Evolutionary conservation across 2,797 vertebrate species (phyloP), one percentile per base, ranked within the genome.

Genomic region (Dicrostonyx torquatus): DNA sequence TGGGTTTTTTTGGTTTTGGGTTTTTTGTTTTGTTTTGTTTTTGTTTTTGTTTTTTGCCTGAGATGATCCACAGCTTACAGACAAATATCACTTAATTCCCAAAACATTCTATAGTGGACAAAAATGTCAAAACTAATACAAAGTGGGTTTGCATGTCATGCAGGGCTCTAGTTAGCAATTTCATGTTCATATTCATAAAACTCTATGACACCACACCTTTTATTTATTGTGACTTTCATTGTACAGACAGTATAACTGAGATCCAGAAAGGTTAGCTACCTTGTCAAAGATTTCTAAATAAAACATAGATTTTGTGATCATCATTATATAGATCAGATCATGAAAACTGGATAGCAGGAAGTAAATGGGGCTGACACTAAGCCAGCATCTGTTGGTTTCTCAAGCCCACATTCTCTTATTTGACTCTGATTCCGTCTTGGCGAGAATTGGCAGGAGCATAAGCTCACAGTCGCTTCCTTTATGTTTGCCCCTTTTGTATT

Each of bases 131-230:
- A 70, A 55, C 24, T 75, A 79, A 73, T 58, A 40, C 26, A 79
- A 78, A 91, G 26, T 76, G 3, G 18, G 31, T 37, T 5, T 90
- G 70, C 45, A 12, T 87, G 64, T 78, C 43, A 86, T 76, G 20
- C 7, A 53, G 72, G 37, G 34, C 34, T 79, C 43, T 91, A 68
- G 13, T n/a, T 89, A 94, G 55, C 62, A 93, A 48, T 31, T 53
- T 91, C 53, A 73, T 45, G 50, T 77, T 86, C 53, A 83, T 66
- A 78, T 79, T 79, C 50, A 37, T 58, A 79, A 77, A 95, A 93
- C n/a, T 40, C 70, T 80, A 43, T 79, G 14, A 76, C 37, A 29
- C 40, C 84, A 29, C 14, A 68, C 31, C 83, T 76, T 85, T 80
- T 43, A 8, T 79, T 95, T 89, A 79, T 48, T 87, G 82, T 37